Evolutionary conservation across 2,113 vertebrate species (phyloP).

Genomic region (Platichthys flesus): DNA sequence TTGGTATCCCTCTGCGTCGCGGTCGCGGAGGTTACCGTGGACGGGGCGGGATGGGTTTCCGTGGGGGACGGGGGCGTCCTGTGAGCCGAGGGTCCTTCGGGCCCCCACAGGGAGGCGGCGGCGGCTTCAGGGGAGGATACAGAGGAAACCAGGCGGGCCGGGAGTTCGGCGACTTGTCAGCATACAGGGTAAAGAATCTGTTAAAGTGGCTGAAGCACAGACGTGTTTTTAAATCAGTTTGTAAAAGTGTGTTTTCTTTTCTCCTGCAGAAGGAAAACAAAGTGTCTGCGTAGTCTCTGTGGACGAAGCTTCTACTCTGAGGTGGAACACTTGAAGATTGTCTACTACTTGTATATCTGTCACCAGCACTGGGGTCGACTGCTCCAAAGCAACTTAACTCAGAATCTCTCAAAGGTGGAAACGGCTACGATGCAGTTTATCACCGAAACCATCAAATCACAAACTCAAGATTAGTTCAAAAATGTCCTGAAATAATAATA

Average conservation of each 20-base stretch:
- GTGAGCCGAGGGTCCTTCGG: conserved; percentile 84
- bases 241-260: neutral
- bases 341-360: conserved; percentile 91
- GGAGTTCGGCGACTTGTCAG: conserved; percentile 90
- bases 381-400: conserved; percentile 84
- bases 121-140: conserved; percentile 87
- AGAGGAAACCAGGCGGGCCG: conserved; percentile 90
- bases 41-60: conserved; percentile 86
- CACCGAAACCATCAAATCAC: neutral
- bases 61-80: conserved; percentile 86
- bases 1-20: conserved; percentile 91
- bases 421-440: conserved; percentile 47
- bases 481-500: conserved; percentile 75
- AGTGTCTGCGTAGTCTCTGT: conserved; percentile 87
- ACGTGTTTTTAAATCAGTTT: neutral
- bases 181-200: conserved; percentile 86
- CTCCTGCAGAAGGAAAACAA: conserved; percentile 92
- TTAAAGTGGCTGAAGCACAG: neutral
- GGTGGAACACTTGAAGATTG: conserved; percentile 84
- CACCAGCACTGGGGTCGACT: conserved; percentile 94
- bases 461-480: conserved; percentile 70
- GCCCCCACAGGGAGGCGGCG: conserved; percentile 78
- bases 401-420: conserved; percentile 42
- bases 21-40: conserved; percentile 88
- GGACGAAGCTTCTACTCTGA: conserved; percentile 73